Base-by-base conservation (phyloP, 1,140 invertebrate species). In the Elysia chlorotica region DNA sequence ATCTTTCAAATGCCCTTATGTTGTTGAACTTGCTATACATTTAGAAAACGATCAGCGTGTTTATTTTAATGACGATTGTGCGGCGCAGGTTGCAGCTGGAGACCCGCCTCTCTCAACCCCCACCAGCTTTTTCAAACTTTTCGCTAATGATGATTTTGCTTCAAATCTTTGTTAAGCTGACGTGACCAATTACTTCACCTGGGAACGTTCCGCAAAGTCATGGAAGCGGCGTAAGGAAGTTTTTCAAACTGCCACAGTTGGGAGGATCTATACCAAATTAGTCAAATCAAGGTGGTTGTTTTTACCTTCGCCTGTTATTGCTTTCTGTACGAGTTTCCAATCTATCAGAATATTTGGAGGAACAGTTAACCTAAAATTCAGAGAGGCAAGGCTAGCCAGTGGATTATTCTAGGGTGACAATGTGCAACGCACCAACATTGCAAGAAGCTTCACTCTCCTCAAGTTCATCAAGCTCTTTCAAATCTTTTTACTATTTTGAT, bases 1-100 rank as follows among this genome's bases (percentile, higher is more conserved):
- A n/a, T n/a, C n/a, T n/a, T n/a, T n/a, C n/a, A n/a, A n/a, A 37
- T 76, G 83, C 78, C 84, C 86, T 53, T 59, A 83, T 5, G 62
- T 65, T 0, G 23, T 48, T 10, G 10, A 48, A 48, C 41, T 48
- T 10, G 41, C 41, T 48, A n/a, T 48, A 14, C 41, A n/a, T 48
- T 48, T 48, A n/a, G 41, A 48, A 48, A 48, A 48, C n/a, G 41
- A n/a, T 14, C 41, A 48, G n/a, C 41, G 41, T 48, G 41, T 48
- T 48, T 48, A 48, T 48, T 48, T 48, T n/a, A 48, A 48, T 48
- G 41, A 48, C 10, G 41, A 48, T 14, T 14, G 10, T 48, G 41
- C n/a, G 10, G n/a, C n/a, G 41, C 10, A 48, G 10, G 41, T 48
- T 48, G 41, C 41, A 48, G 41, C 41, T 48, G 41, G 10, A 10